Evolutionary conservation across 2,113 vertebrate species (phyloP), one percentile per base, ranked within the genome.

Genomic region (Passer domesticus): DNA sequence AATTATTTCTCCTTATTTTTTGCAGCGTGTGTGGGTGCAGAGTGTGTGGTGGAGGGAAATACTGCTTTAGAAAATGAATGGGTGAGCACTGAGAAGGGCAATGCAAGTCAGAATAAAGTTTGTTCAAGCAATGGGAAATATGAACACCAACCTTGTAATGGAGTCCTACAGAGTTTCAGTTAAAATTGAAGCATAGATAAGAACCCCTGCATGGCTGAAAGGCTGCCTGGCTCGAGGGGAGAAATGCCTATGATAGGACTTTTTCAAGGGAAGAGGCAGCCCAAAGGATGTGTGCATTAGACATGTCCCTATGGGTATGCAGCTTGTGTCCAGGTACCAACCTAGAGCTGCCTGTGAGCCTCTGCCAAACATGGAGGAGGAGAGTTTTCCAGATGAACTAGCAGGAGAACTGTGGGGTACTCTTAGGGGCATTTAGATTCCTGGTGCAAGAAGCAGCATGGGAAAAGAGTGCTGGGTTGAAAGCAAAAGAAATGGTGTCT

Each of bases 51-150:
- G 37, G 37, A 9, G 37, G 44, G 60, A 93, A 94, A 30, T 14
- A 8, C 23, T 39, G n/a, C 87, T 96, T 90, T 72, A 88, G 67
- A 79, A 95, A 80, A 91, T 33, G 69, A 91, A 91, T 24, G 25
- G 44, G 33, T 58, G 39, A 76, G 78, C 46, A 33, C 13, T 18
- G 47, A 68, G 74, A 83, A 89, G 35, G 67, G 50, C 64, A 94
- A 37, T 2, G 27, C 14, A 59, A 90, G 70, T 35, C 43, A 85
- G 59, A 85, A 50, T 41, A 62, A 76, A 73, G 74, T 83, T 92
- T 84, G 39, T 62, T 69, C 28, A 27, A 74, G 60, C 39, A 74
- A 70, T 0, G 11, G 35, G 23, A 66, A 85, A 62, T 0, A 4
- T 8, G 49, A 91, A 64, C 44, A 50, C 46, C 4, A 2, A 68